These are phyloP conservation scores for Apaloderma vittatum DNA, from an alignment of 2,113 vertebrate genomes.

Conservation along the genomic window DNA sequence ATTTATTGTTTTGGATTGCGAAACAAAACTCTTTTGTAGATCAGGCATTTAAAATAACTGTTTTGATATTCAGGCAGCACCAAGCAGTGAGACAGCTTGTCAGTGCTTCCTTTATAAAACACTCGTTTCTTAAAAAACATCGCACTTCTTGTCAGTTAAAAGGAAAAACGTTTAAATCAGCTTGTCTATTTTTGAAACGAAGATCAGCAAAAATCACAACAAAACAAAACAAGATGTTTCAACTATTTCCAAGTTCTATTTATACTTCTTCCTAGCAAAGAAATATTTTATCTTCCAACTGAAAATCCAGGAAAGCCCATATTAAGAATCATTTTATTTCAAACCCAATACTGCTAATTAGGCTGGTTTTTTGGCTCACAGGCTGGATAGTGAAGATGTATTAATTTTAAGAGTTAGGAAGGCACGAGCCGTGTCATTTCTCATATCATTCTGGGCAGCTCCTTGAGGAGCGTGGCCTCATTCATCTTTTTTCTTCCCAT, in stretches of 20 bases:
- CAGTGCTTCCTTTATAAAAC: slow-evolving; percentile 35
- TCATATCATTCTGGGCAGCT: background rate
- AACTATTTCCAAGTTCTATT: slow-evolving; percentile 22
- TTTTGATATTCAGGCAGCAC: slow-evolving; percentile 50
- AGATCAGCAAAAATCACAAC: slow-evolving; percentile 46
- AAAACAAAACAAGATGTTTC: slow-evolving; percentile 35
- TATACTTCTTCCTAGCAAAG: background rate
- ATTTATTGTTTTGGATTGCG: slow-evolving; percentile 2
- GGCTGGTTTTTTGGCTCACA: background rate
- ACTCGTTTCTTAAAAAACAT: background rate
- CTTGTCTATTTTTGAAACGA: slow-evolving; percentile 52
- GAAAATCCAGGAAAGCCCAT: background rate
- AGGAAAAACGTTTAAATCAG: slow-evolving; percentile 53
- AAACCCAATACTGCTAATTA: background rate
- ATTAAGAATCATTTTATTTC: background rate
- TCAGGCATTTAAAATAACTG: slow-evolving; percentile 38
- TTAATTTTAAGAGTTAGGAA: background rate
- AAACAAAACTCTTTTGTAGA: slow-evolving; percentile 14
- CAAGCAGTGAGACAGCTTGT: slow-evolving; percentile 48
- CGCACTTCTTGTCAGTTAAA: slow-evolving; percentile 15
- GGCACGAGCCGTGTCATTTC: background rate
- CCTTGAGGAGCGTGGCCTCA: accelerated
- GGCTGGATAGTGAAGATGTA: background rate
- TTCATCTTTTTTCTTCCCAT: background rate
- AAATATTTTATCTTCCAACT: background rate